Evolutionary conservation across 1,140 invertebrate species (phyloP).

Genomic region (Meteorus sp.): DNA sequence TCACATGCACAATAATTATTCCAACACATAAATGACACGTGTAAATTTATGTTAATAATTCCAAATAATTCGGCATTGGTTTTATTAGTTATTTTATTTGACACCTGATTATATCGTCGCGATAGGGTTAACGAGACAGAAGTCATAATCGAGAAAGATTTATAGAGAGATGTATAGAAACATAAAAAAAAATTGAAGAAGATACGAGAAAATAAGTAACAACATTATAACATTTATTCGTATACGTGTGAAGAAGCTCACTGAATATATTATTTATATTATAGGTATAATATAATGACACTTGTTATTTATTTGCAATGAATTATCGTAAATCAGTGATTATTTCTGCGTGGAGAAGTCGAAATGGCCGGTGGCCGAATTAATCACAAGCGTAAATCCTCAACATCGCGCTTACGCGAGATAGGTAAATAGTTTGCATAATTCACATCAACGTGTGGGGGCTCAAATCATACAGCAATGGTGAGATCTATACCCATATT

Average conservation of each 20-base stretch:
- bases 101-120: conserved; percentile 13
- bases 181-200: background rate
- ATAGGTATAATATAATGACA: background rate
- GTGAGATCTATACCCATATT: background rate
- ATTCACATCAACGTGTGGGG: conserved; percentile 27
- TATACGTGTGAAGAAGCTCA: background rate
- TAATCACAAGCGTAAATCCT: conserved; percentile 26
- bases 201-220: background rate
- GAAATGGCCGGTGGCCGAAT: conserved; percentile 26
- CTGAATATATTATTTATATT: background rate
- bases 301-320: conserved; percentile 25
- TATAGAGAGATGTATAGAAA: background rate
- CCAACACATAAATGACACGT: background rate
- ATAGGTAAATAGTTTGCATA: conserved; percentile 30
- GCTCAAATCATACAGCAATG: background rate
- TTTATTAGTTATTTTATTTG: conserved; percentile 6
- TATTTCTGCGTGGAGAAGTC: conserved; percentile 27
- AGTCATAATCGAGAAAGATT: background rate
- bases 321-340: conserved; percentile 26
- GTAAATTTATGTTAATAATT: conserved; percentile 7
- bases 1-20: background rate
- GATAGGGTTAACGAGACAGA: background rate
- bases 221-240: background rate
- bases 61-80: background rate
- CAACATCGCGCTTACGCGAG: conserved; percentile 19